Conservation (phyloP, 1,140 invertebrate species). For the Sipha flava region DNA sequence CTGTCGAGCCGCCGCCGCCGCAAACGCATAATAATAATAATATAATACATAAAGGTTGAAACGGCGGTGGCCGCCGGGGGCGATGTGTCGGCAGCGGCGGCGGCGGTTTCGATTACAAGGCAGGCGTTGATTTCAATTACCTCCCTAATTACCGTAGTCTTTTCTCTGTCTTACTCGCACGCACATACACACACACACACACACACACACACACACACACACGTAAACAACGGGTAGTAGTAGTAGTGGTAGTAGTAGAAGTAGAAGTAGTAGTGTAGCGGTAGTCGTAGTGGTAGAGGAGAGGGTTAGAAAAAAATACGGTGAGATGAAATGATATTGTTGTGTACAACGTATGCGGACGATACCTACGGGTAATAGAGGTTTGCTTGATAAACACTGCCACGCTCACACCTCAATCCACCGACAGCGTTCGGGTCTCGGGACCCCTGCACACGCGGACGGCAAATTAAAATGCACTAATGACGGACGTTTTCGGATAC, state of each 20-base stretch:
- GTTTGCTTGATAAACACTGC: neutral
- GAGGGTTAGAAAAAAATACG: too few species aligned
- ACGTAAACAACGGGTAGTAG: too few species aligned
- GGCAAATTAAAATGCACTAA: slow-evolving; percentile 6
- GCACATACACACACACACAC: too few species aligned
- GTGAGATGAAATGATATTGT: too few species aligned
- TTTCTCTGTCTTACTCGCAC: neutral
- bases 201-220: too few species aligned
- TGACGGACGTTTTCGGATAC: neutral
- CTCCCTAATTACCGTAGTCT: slow-evolving; percentile 3
- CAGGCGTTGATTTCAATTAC: slow-evolving; percentile 16
- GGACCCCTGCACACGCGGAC: too few species aligned
- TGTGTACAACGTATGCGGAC: neutral
- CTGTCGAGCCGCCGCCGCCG: neutral
- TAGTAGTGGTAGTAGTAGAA: too few species aligned
- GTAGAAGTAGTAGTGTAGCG: neutral
- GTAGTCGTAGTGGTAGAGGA: too few species aligned
- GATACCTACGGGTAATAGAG: neutral
- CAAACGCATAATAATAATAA: neutral
- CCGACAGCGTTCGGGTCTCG: neutral
- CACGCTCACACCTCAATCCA: slow-evolving; percentile 1
- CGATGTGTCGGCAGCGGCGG: neutral
- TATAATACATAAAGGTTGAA: too few species aligned
- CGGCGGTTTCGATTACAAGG: slow-evolving; percentile 12
- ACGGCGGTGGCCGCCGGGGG: neutral